Evolutionary conservation across 2,888 invertebrate genomes (phyloP).

Genomic region (Pandemis heparana): DNA sequence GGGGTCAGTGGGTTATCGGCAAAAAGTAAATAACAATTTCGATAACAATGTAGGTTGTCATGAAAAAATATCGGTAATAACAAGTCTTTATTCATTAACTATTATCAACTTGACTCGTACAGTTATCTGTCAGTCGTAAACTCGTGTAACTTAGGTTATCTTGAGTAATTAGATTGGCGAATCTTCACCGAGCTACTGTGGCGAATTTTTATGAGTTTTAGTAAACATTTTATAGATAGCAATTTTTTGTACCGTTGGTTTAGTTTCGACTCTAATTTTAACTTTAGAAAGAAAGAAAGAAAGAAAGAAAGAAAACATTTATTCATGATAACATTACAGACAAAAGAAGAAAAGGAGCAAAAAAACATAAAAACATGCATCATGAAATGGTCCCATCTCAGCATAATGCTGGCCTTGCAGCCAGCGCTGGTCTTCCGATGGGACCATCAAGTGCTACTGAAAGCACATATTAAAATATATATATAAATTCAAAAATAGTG

Average conservation of each 20-base stretch:
- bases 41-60: constrained; percentile 28
- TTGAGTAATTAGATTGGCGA: constrained; percentile 17
- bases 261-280: not conserved
- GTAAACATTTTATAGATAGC: constrained; percentile 2
- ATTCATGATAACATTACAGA: too few species aligned
- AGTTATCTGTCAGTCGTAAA: constrained; percentile 28
- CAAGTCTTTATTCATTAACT: constrained; percentile 30
- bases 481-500: too few species aligned
- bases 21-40: constrained; percentile 27
- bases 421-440: too few species aligned
- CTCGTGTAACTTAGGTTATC: constrained; percentile 25
- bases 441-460: too few species aligned
- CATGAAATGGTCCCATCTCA: too few species aligned
- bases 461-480: too few species aligned
- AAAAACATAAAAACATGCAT: too few species aligned
- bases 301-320: too few species aligned
- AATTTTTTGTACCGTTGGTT: not conserved
- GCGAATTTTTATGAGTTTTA: constrained; percentile 4
- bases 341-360: too few species aligned
- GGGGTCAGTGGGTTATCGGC: constrained; percentile 32
- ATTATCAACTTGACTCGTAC: constrained; percentile 12
- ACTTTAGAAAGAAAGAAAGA: too few species aligned
- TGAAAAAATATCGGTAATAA: constrained; percentile 29
- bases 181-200: constrained; percentile 12
- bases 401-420: too few species aligned